A percentile compares a stretch with the other conserved stretches of the same genome.
phyloP scores from a whole-genome alignment of 2,888 invertebrate genomes.

The Lottia gigantea region DNA sequence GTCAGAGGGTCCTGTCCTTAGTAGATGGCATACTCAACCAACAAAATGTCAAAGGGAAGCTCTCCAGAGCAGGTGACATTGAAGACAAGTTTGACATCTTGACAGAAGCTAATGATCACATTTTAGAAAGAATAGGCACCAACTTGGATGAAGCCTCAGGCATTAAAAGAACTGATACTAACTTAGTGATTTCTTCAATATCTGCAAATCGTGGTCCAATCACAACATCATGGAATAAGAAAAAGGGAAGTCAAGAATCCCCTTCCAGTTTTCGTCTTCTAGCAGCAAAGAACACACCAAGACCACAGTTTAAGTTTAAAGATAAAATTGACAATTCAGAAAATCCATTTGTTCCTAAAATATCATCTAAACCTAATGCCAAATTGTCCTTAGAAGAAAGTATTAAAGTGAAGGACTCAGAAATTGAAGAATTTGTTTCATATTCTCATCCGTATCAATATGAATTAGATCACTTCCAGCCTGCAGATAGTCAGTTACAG shows the following conservation, averaged over 20 bases:
- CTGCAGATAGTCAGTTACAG: slow-evolving; percentile 71
- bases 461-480: slow-evolving; percentile 82
- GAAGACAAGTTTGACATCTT: slow-evolving; percentile 78
- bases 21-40: slow-evolving; percentile 57
- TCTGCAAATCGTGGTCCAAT: slow-evolving; percentile 37
- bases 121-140: slow-evolving; percentile 80
- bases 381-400: slow-evolving; percentile 75
- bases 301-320: slow-evolving; percentile 87
- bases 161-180: slow-evolving; percentile 62
- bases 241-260: slow-evolving; percentile 44
- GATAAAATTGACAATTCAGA: slow-evolving; percentile 85
- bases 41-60: slow-evolving; percentile 58
- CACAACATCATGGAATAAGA: slow-evolving; percentile 65
- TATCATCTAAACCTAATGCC: slow-evolving; percentile 89
- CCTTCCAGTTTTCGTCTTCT: slow-evolving; percentile 66
- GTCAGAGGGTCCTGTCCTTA: slow-evolving; percentile 73
- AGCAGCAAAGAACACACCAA: slow-evolving; percentile 66
- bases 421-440: slow-evolving; percentile 44
- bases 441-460: slow-evolving; percentile 89
- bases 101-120: slow-evolving; percentile 83
- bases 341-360: slow-evolving; percentile 83
- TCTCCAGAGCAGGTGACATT: slow-evolving; percentile 48
- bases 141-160: slow-evolving; percentile 68
- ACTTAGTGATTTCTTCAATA: slow-evolving; percentile 54
- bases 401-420: slow-evolving; percentile 41